Percentiles rank a stretch among this genome's conserved stretches.
phyloP scores from a whole-genome alignment of 30 jellyfish, hydroid and myxozoan genomes.

The Aurelia coerulea region DNA sequence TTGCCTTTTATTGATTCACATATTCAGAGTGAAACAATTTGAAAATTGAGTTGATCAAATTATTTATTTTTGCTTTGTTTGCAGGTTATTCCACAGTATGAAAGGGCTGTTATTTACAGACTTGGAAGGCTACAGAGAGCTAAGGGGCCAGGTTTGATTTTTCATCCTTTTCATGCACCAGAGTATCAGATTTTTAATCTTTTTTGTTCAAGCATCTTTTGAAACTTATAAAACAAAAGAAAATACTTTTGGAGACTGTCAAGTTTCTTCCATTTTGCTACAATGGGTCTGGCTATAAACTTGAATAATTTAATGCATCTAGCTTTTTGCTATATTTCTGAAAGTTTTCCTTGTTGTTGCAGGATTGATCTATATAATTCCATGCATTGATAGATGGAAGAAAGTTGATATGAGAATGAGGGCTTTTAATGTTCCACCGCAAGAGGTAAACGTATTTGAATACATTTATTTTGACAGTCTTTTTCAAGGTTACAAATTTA shows the following conservation, averaged over 20 bases:
- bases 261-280: no score
- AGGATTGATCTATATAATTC: slow-evolving; percentile 81
- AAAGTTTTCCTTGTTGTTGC: slow-evolving; percentile 5
- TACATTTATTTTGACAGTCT: not conserved
- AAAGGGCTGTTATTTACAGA: slow-evolving; percentile 71
- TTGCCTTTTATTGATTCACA: no score
- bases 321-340: not conserved
- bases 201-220: not conserved
- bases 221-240: not conserved
- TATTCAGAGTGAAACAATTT: no score
- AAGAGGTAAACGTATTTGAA: slow-evolving; percentile 34
- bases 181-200: no score
- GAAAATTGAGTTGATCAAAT: not conserved
- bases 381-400: slow-evolving; percentile 76
- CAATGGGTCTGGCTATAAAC: no score
- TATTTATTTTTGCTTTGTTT: not conserved
- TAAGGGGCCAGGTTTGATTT: slow-evolving; percentile 86
- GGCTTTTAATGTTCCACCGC: slow-evolving; percentile 94
- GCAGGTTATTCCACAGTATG: slow-evolving; percentile 84
- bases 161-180: not conserved
- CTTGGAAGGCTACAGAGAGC: slow-evolving; percentile 85
- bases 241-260: no score
- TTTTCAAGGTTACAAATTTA: no score
- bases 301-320: not conserved
- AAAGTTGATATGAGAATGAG: slow-evolving; percentile 89